Percentiles rank a stretch among this genome's conserved stretches.
Evolutionary conservation across 2,113 vertebrate genomes (phyloP).

Genomic region (Calidris pygmaea): DNA sequence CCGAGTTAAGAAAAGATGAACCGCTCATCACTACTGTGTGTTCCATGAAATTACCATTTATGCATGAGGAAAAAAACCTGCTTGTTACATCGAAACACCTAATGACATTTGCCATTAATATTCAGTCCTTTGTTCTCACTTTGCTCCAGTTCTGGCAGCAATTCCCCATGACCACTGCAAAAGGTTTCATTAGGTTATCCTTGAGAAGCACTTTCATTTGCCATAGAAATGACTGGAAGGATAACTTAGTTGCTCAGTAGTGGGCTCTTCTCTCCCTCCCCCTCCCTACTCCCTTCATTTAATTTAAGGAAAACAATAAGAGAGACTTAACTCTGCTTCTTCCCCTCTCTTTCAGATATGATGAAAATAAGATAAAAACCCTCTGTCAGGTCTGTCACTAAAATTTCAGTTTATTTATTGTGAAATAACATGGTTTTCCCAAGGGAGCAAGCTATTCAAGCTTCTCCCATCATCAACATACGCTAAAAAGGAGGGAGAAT

Average conservation of each 20-base stretch:
- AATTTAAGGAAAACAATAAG: conserved; percentile 1
- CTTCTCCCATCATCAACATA: conserved; percentile 1
- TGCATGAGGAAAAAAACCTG: conserved; percentile 29
- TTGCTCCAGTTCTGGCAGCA: conserved; percentile 11
- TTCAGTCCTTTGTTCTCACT: conserved; percentile 39
- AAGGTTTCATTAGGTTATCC: conserved; percentile 25
- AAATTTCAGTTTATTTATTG: conserved; percentile 64
- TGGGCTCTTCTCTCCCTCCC: background rate
- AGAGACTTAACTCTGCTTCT: background rate
- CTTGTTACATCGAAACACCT: conserved; percentile 54
- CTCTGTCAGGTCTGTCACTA: conserved; percentile 30
- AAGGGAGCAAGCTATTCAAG: conserved; percentile 21
- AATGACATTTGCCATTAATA: conserved; percentile 58
- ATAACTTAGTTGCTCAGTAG: background rate
- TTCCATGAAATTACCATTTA: conserved; percentile 49
- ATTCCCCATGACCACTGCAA: background rate
- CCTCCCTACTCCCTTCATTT: background rate
- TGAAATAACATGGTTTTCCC: conserved; percentile 45
- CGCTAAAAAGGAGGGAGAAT: background rate
- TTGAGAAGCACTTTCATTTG: conserved; percentile 15
- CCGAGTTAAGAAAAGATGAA: conserved; percentile 36
- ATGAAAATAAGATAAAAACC: conserved; percentile 56
- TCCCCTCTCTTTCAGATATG: background rate
- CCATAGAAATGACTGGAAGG: background rate
- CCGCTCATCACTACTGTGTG: conserved; percentile 20